These are phyloP conservation scores for Poeciliopsis retropinna DNA, from an alignment of 2,113 vertebrate species.

Conservation along the genomic window DNA sequence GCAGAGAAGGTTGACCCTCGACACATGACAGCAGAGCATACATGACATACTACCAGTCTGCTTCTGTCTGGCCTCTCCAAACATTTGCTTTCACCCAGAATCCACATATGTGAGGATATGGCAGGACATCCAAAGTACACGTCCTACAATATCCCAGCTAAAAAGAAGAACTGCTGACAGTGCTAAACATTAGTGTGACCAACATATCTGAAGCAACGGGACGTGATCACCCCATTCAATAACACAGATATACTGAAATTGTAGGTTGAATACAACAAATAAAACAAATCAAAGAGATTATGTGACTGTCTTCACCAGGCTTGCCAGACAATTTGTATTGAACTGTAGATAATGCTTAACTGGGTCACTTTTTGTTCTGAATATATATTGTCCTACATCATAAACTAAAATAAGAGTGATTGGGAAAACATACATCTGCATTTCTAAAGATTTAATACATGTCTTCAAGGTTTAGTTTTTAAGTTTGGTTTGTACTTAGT, in stretches of 20 bases:
- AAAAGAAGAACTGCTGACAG: slow-evolving; percentile 48
- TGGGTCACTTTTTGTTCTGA: too few relatives aligned
- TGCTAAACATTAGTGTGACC: slow-evolving; percentile 41
- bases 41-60: slow-evolving; percentile 32
- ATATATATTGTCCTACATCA: too few relatives aligned
- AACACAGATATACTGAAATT: not conserved
- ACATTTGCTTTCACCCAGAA: slow-evolving; percentile 48
- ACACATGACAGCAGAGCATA: slow-evolving; percentile 41
- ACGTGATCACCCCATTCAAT: slow-evolving; percentile 25
- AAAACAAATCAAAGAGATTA: too few relatives aligned
- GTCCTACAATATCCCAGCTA: slow-evolving; percentile 51
- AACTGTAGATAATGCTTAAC: too few relatives aligned
- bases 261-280: too few relatives aligned
- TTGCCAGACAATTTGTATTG: too few relatives aligned
- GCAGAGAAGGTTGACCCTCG: slow-evolving; percentile 60
- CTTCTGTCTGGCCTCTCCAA: slow-evolving; percentile 44
- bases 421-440: too few relatives aligned
- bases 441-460: too few relatives aligned
- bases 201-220: slow-evolving; percentile 35
- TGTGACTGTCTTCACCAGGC: too few relatives aligned
- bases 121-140: slow-evolving; percentile 42
- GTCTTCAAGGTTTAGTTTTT: not conserved
- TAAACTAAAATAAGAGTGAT: too few relatives aligned
- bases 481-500: not conserved
- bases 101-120: slow-evolving; percentile 37